Percentiles rank a stretch among this genome's conserved stretches.
phyloP scores from a whole-genome alignment of 2,888 invertebrate species.

The Epinotia ramella region DNA sequence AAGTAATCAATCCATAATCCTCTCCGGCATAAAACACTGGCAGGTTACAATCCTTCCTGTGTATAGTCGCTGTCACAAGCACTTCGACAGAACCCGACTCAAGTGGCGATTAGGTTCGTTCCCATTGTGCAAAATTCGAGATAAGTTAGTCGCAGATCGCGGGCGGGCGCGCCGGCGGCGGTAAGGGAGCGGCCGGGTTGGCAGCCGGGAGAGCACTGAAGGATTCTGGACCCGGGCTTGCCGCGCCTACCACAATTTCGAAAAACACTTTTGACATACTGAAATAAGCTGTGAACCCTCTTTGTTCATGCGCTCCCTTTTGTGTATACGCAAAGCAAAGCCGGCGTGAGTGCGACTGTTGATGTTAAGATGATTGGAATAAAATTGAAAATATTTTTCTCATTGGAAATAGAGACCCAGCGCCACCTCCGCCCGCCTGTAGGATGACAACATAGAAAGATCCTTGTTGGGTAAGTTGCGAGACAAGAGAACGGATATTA shows the following conservation, averaged over 20 bases:
- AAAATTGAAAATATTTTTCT: background rate
- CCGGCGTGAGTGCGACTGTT: background rate
- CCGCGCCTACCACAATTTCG: slow-evolving; percentile 33
- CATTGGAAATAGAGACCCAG: background rate
- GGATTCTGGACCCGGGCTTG: slow-evolving; percentile 25
- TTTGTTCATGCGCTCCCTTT: slow-evolving; percentile 4
- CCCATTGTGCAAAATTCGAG: slow-evolving; percentile 59
- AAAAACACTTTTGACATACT: background rate
- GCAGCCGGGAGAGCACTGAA: slow-evolving; percentile 50
- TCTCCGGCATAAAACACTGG: slow-evolving; percentile 22
- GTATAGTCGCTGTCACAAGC: slow-evolving; percentile 58
- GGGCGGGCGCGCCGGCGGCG: slow-evolving; percentile 17
- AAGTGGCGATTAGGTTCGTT: slow-evolving; percentile 59
- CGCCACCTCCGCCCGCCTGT: slow-evolving; percentile 19
- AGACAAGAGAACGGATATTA: background rate
- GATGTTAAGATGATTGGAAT: slow-evolving; percentile 1
- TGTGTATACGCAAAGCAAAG: background rate
- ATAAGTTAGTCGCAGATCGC: slow-evolving; percentile 37
- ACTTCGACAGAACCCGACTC: slow-evolving; percentile 54
- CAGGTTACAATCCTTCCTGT: slow-evolving; percentile 53
- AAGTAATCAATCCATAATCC: slow-evolving; percentile 16
- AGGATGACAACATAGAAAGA: slow-evolving; percentile 2
- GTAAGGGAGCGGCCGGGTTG: slow-evolving; percentile 44
- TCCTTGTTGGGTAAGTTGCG: slow-evolving; percentile 5
- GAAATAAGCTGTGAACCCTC: background rate